Conservation (phyloP, 2,113 vertebrate genomes). For the Amazona guildingii region DNA sequence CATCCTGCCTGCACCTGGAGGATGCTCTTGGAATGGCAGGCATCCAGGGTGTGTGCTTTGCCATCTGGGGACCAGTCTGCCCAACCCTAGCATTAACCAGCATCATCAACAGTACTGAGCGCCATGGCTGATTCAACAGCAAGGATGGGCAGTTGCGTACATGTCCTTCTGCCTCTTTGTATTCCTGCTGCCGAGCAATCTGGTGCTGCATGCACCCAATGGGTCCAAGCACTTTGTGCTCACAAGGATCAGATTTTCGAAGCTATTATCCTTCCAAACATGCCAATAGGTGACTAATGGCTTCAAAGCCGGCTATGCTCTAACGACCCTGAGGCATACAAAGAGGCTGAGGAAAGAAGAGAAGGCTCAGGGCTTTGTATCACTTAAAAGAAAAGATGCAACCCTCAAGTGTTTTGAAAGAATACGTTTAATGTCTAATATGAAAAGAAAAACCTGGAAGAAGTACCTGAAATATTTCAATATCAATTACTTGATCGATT, state of each 20-base stretch:
- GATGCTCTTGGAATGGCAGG: background rate
- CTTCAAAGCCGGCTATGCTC: background rate
- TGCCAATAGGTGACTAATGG: conserved; percentile 55
- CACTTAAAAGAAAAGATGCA: background rate
- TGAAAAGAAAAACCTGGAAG: conserved; percentile 13
- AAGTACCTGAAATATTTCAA: background rate
- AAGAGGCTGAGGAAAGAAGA: background rate
- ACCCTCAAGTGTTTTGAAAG: conserved; percentile 15
- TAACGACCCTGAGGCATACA: background rate
- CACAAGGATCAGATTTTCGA: conserved; percentile 2
- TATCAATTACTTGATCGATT: background rate
- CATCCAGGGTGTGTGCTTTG: background rate
- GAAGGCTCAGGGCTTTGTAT: background rate
- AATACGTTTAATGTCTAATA: background rate
- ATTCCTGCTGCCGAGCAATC: background rate
- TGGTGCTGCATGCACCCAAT: rapidly evolving
- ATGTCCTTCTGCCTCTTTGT: background rate
- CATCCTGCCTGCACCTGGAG: background rate
- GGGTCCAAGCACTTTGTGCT: background rate
- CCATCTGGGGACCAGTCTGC: background rate
- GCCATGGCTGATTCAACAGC: background rate
- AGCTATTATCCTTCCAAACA: conserved; percentile 13
- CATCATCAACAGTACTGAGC: rapidly evolving
- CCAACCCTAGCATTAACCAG: background rate
- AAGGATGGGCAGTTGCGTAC: background rate